Evolutionary conservation across 2,888 invertebrate species (phyloP).

Genomic region (Limnephilus auricula): DNA sequence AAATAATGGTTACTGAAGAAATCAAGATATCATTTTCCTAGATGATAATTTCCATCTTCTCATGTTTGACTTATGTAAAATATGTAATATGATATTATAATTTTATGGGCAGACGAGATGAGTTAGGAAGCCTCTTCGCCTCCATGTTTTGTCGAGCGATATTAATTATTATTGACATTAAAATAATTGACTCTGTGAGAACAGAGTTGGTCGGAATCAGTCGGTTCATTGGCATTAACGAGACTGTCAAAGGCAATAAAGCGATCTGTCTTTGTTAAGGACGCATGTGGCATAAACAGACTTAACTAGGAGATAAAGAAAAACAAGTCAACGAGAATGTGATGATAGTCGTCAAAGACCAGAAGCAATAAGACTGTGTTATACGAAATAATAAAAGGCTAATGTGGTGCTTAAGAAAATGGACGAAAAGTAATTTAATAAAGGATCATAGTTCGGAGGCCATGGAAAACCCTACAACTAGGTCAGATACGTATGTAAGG

Average conservation of each 20-base stretch:
- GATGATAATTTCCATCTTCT: background rate
- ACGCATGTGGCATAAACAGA: background rate
- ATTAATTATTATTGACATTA: conserved; percentile 23
- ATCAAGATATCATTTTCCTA: too few species aligned
- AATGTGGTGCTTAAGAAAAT: background rate
- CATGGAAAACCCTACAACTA: background rate
- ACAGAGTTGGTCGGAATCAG: background rate
- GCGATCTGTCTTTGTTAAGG: background rate
- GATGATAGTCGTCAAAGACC: background rate
- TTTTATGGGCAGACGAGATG: background rate
- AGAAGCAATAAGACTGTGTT: background rate
- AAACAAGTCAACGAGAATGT: background rate
- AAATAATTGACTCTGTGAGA: conserved; percentile 12
- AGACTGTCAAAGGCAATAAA: conserved; percentile 26
- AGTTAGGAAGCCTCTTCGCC: background rate
- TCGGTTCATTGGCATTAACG: conserved; percentile 24
- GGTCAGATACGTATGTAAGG: background rate
- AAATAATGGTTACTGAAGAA: too few species aligned
- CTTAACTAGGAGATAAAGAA: background rate
- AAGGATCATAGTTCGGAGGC: background rate
- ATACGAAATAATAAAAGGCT: background rate
- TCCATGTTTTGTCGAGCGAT: background rate
- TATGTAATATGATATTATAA: background rate
- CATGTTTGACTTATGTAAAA: background rate
- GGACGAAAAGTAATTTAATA: background rate